A percentile compares a stretch with the other conserved stretches of the same genome.
Conservation (phyloP, 2,888 invertebrate genomes). For the Orgyia antiqua region DNA sequence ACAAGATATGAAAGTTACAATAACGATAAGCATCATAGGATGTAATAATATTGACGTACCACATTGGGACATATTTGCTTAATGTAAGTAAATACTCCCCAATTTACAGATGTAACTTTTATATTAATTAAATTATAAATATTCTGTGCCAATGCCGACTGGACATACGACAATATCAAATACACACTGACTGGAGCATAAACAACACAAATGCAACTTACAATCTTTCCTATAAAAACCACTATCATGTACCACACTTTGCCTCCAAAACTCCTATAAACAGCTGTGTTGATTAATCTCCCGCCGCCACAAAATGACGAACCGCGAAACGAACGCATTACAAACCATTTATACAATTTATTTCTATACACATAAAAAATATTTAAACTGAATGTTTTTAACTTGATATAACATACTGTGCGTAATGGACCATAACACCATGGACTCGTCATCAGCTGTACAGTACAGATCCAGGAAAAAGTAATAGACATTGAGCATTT, state of each 20-base stretch:
- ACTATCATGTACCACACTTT: conserved; percentile 8
- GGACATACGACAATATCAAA: conserved; percentile 36
- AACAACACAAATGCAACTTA: conserved; percentile 16
- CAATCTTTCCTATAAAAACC: conserved; percentile 7
- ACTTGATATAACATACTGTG: conserved; percentile 53
- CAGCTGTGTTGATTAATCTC: conserved; percentile 17
- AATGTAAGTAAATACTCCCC: no score
- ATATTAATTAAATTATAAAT: conserved; percentile 21
- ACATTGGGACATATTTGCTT: no score
- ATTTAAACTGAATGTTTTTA: conserved; percentile 54
- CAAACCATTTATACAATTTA: conserved; percentile 49
- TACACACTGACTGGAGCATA: conserved; percentile 21
- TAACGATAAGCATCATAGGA: no score
- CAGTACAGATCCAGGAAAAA: conserved; percentile 36
- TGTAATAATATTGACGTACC: no score
- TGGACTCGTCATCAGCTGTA: conserved; percentile 53
- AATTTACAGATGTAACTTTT: no score
- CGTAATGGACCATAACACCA: conserved; percentile 55
- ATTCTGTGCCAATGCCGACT: conserved; percentile 24
- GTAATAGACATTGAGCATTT: conserved; percentile 5
- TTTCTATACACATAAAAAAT: conserved; percentile 62
- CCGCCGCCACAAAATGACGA: conserved; percentile 19
- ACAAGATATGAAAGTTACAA: no score
- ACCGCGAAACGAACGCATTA: conserved; percentile 34
- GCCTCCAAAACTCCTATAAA: conserved; percentile 5